phyloP scores from a whole-genome alignment of 2,797 vertebrate species.

The Pipistrellus pipistrellus region DNA sequence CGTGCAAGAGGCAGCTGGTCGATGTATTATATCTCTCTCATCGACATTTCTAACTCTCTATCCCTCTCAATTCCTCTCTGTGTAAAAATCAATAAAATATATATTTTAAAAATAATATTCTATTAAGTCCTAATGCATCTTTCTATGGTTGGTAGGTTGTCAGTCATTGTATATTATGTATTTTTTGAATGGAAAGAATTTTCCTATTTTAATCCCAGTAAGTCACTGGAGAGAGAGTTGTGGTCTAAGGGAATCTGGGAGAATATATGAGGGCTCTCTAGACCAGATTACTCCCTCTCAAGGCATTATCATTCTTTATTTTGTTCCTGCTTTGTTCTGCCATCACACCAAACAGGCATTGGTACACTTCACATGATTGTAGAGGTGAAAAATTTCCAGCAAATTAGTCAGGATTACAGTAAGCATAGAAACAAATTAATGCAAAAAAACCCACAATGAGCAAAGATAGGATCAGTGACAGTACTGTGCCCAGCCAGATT shows the following conservation, averaged over 20 bases:
- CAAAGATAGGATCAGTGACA: conserved; percentile 53
- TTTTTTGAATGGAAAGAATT: conserved; percentile 22
- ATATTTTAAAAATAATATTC: conserved; percentile 14
- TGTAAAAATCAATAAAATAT: too few relatives aligned
- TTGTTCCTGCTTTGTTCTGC: not conserved
- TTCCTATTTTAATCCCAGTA: conserved; percentile 25
- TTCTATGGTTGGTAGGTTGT: not conserved
- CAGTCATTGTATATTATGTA: not conserved
- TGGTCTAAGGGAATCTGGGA: not conserved
- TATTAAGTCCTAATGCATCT: not conserved
- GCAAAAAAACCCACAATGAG: not conserved
- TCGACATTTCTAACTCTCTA: too few relatives aligned
- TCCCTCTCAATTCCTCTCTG: too few relatives aligned
- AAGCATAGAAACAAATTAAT: conserved; percentile 49
- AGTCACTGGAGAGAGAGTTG: not conserved
- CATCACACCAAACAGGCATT: not conserved
- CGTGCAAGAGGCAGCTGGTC: too few relatives aligned
- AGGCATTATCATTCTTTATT: not conserved
- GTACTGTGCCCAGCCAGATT: not conserved
- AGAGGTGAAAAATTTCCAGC: not conserved
- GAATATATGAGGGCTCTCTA: not conserved
- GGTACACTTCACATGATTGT: not conserved
- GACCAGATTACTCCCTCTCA: not conserved
- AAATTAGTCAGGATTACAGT: conserved; percentile 31
- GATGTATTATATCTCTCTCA: too few relatives aligned